phyloP scores from a whole-genome alignment of 2,113 vertebrate genomes.

The Rhinoptilus africanus region DNA sequence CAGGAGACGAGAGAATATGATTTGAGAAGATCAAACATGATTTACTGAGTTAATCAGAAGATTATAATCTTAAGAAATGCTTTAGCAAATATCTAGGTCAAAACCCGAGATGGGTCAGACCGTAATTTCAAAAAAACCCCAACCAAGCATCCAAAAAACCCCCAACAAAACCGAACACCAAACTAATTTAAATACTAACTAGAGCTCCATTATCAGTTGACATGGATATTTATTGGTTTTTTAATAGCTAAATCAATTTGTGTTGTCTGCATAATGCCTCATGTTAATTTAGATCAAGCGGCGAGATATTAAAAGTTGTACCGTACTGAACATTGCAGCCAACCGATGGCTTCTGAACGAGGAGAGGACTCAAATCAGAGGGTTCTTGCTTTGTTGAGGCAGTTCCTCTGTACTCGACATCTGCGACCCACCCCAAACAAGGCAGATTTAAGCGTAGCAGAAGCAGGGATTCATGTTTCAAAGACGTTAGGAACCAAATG shows the following conservation, averaged over 20 bases:
- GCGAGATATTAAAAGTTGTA: not conserved
- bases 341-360: accelerated
- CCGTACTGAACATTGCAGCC: accelerated
- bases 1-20: not conserved
- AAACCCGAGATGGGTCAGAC: not conserved
- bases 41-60: not conserved
- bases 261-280: not conserved
- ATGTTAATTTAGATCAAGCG: not conserved
- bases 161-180: not conserved
- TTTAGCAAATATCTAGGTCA: not conserved
- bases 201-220: not conserved
- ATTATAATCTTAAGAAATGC: not conserved
- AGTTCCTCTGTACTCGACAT: accelerated
- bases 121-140: accelerated
- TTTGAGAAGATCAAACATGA: not conserved
- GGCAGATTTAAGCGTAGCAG: not conserved
- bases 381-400: accelerated
- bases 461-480: not conserved
- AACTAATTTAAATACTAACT: not conserved
- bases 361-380: not conserved
- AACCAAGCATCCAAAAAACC: not conserved
- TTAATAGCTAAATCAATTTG: not conserved
- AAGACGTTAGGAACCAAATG: not conserved
- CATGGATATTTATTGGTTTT: not conserved
- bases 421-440: accelerated